Conservation (phyloP, 2,888 invertebrate species). For the Phaonia tiefii region DNA sequence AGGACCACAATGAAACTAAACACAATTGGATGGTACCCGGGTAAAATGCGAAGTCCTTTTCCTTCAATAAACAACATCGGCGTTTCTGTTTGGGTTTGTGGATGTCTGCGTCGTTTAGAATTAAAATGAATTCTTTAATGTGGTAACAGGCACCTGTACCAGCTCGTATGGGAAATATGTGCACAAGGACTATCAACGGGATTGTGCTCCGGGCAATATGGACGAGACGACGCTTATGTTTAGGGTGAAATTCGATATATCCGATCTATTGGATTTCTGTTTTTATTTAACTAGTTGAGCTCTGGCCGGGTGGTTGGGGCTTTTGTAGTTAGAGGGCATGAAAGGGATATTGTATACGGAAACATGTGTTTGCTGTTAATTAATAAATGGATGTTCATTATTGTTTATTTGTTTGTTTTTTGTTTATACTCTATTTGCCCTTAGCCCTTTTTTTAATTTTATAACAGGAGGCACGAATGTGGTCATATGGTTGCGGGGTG, state of each 20-base stretch:
- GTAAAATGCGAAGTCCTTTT: slow-evolving; percentile 80
- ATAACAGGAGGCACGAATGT: slow-evolving; percentile 91
- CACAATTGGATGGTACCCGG: slow-evolving; percentile 81
- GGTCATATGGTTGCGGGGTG: slow-evolving; percentile 90
- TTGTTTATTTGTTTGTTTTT: slow-evolving; percentile 68
- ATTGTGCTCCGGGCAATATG: slow-evolving; percentile 84
- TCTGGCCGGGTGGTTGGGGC: not conserved
- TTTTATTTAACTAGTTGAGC: slow-evolving; percentile 77
- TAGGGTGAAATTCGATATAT: slow-evolving; percentile 91
- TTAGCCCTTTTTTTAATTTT: no score
- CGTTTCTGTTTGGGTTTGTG: slow-evolving; percentile 95
- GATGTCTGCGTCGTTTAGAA: slow-evolving; percentile 92
- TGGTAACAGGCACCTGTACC: slow-evolving; percentile 87
- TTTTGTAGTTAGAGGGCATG: not conserved
- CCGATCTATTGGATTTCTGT: slow-evolving; percentile 85
- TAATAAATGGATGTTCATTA: not conserved
- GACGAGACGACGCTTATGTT: slow-evolving; percentile 87
- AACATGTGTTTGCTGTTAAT: slow-evolving; percentile 13
- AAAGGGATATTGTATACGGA: not conserved
- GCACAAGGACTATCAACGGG: slow-evolving; percentile 87
- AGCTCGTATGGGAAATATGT: slow-evolving; percentile 85
- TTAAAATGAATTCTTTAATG: slow-evolving; percentile 79
- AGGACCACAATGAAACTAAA: slow-evolving; percentile 79
- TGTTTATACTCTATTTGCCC: slow-evolving; percentile 82
- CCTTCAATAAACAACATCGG: slow-evolving; percentile 80